Conservation (phyloP, 2,113 vertebrate species). For the Grammomys dolichurus region DNA sequence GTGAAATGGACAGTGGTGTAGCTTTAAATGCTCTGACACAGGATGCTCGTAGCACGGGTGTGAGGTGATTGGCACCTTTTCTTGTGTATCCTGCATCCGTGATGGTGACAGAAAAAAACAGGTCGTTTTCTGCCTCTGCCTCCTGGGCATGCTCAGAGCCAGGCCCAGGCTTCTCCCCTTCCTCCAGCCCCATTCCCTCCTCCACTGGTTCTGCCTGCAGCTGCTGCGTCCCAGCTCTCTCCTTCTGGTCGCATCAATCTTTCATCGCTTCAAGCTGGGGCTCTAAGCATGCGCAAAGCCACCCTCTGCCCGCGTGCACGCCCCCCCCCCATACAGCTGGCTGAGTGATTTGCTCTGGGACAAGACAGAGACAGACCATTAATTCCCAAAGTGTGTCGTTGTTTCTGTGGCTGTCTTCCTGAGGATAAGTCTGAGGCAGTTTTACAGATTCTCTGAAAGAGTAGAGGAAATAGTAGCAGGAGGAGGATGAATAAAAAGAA, state of each 20-base stretch:
- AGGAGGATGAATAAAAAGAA: conserved; percentile 31
- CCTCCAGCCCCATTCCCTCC: neutral
- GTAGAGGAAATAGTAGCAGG: conserved; percentile 21
- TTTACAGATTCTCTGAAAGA: conserved; percentile 32
- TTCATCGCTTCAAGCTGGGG: conserved; percentile 11
- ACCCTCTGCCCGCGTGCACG: fast-evolving
- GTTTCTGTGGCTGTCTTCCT: neutral
- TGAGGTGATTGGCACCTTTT: neutral
- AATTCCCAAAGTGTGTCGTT: conserved; percentile 52
- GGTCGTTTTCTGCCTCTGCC: neutral
- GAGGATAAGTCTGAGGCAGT: neutral
- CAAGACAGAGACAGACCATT: conserved; percentile 49
- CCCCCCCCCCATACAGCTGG: conserved; percentile 10
- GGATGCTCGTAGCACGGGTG: neutral
- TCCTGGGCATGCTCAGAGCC: neutral
- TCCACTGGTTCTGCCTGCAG: neutral
- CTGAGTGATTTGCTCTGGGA: conserved; percentile 21
- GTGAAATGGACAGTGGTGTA: neutral
- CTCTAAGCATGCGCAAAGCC: neutral
- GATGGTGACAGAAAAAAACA: neutral
- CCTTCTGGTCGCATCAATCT: conserved; percentile 44
- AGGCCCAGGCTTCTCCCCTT: neutral
- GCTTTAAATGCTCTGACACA: neutral
- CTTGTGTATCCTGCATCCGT: neutral
- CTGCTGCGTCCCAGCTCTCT: neutral